Conservation (phyloP, 37 sponge, comb jelly and placozoan genomes). For the Spongilla lacustris region DNA sequence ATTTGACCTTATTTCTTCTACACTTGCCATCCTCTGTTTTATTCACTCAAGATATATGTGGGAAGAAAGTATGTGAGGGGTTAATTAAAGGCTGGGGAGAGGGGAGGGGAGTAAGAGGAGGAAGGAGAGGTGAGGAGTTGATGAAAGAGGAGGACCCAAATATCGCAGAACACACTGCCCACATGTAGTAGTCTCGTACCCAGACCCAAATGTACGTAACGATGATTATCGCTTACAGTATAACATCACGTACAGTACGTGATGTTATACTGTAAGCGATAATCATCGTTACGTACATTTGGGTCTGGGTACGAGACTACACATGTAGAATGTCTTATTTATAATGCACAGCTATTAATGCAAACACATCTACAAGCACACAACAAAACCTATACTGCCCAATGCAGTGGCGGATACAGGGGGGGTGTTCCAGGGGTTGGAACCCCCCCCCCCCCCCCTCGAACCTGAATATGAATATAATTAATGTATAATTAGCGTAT, state of each 20-base stretch:
- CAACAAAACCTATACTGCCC: not conserved
- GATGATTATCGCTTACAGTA: too few relatives aligned
- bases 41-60: not conserved
- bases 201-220: too few relatives aligned
- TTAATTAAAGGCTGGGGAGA: conserved; percentile 5
- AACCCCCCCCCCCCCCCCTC: too few relatives aligned
- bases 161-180: not conserved
- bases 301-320: too few relatives aligned
- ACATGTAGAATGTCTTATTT: not conserved
- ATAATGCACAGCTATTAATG: not conserved
- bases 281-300: too few relatives aligned
- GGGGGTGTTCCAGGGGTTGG: too few relatives aligned
- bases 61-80: not conserved
- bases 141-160: not conserved
- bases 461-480: too few relatives aligned
- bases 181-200: too few relatives aligned
- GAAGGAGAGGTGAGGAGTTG: conserved; percentile 1
- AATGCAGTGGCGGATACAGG: too few relatives aligned
- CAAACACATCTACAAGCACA: not conserved
- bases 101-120: not conserved
- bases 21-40: not conserved
- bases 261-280: too few relatives aligned
- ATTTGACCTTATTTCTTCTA: conserved; percentile 1
- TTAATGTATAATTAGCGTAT: too few relatives aligned
- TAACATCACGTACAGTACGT: too few relatives aligned